Base-by-base conservation (phyloP, 2,113 vertebrate species). In the Phrynosoma platyrhinos region DNA sequence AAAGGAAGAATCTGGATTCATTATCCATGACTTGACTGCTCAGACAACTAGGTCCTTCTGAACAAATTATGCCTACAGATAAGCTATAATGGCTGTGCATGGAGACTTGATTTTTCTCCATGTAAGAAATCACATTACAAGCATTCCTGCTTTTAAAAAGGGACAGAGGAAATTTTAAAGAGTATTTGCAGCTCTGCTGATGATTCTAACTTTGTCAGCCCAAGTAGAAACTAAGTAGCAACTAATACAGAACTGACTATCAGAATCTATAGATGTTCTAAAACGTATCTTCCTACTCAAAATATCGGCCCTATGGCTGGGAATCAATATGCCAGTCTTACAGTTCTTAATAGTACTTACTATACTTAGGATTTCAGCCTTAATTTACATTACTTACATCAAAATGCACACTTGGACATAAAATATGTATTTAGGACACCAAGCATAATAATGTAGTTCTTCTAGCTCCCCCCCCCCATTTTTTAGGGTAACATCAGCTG, bases 341-440 rank as follows among this genome's bases (percentile, higher is more conserved):
- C 64, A 47, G 55, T 32, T 23, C 55, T 55, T 58, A 58, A 84
- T 32, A 74, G 71, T 32, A 75, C 71, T 75, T 8, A 30, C 55
- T 64, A 58, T 55, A 23, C n/a, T 71, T 74, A 14, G 9, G 30
- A 36, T 58, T 58, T 10, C 47, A 25, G 47, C n/a, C 21, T 55
- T 64, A 62, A 82, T 75, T n/a, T 47, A 84, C 21, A 75, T 2
- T 12, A 79, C 2, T 3, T 30, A 30, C 55, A 62, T 58, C 13
- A 74, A 64, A 75, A 53, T n/a, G 83, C 7, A 58, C 30, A 89
- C 27, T 1, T 3, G 14, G 47, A 40, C 0, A 2, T 36, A 27
- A 72, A 62, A 76, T 40, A 77, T 69, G 55, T 27, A 27, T 30
- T 79, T 89, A 69, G 85, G 66, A 40, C 74, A 85, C 58, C 10